Conservation (phyloP, 2,888 invertebrate genomes). For the Sialis lutaria region DNA sequence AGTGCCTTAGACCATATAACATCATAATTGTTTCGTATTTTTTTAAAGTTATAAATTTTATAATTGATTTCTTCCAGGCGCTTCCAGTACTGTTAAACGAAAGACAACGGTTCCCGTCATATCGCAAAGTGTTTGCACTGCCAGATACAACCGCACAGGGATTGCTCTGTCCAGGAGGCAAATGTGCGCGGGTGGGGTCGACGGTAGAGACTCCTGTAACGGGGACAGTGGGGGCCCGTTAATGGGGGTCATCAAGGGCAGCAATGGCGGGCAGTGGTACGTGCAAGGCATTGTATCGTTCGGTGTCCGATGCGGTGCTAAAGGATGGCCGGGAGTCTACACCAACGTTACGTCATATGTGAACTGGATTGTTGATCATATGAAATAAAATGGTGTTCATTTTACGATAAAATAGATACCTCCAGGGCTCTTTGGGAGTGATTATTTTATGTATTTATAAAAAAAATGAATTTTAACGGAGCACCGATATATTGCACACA, state of each 20-base stretch:
- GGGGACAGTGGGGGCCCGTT: conserved; percentile 9
- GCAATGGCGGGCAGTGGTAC: conserved; percentile 30
- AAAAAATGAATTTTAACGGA: too few species aligned
- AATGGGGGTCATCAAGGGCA: conserved; percentile 8
- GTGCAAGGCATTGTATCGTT: conserved; percentile 48
- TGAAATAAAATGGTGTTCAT: conserved; percentile 3
- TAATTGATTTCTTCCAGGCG: conserved; percentile 5
- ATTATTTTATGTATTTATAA: too few species aligned
- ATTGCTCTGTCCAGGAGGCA: conserved; percentile 9
- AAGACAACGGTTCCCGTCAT: conserved; percentile 9
- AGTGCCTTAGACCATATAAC: too few species aligned
- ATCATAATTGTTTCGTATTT: too few species aligned
- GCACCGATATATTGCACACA: too few species aligned
- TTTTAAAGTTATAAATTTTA: neutral
- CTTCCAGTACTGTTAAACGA: conserved; percentile 6
- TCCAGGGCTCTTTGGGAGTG: too few species aligned
- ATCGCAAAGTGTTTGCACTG: conserved; percentile 3
- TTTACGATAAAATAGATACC: too few species aligned
- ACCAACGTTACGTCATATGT: conserved; percentile 40
- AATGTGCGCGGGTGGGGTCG: conserved; percentile 20
- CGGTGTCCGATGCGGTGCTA: conserved; percentile 42
- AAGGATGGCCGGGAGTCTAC: conserved; percentile 50
- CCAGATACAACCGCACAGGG: neutral
- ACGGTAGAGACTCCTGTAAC: conserved; percentile 6
- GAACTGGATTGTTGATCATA: conserved; percentile 37